Evolutionary conservation across 92 coral and sea anemone species (phyloP), one percentile per base, ranked within the genome.

Genomic region (Muricea muricata): DNA sequence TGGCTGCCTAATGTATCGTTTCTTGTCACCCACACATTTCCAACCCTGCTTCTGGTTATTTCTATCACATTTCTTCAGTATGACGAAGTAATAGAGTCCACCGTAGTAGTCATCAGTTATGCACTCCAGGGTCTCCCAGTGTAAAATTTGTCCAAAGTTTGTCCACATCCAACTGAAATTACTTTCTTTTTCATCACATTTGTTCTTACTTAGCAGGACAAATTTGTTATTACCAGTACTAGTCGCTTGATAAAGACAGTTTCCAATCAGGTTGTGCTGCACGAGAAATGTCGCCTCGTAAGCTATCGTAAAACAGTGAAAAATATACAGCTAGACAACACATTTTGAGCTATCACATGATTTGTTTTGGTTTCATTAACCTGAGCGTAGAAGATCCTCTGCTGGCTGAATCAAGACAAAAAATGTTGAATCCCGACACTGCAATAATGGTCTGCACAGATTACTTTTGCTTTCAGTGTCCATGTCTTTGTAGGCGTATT

Each of bases 161-260:
- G 60, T 63, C 70, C 70, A 63, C 17, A 63, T 13, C 70, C 70
- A 63, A 28, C 70, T 35, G 21, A 28, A 63, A 63, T 63, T 21
- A n/a, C n/a, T n/a, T n/a, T n/a, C n/a, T 6, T 4, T 6, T n/a
- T 63, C 18, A 26, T 30, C 39, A 1, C 13, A 2, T 3, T 10
- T 63, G 18, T 39, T 28, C 4, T 3, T 60, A 6, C 34, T 17
- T 9, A 4, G 15, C 13, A 6, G 68, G 68, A 60, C 68, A 60
- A 60, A 60, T 14, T 32, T 60, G 8, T 57, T 2, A 11, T 15
- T 37, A 9, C 6, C 14, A 1, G 9, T 45, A 9, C 14, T 8
- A 1, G 12, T 6, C 6, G 21, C 5, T 60, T 24, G 56, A 20
- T 48, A 48, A 48, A 48, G 65, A 28, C 65, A 57, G 45, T 15